Conservation (phyloP, 2,113 vertebrate genomes). For the Aphyosemion australe region DNA sequence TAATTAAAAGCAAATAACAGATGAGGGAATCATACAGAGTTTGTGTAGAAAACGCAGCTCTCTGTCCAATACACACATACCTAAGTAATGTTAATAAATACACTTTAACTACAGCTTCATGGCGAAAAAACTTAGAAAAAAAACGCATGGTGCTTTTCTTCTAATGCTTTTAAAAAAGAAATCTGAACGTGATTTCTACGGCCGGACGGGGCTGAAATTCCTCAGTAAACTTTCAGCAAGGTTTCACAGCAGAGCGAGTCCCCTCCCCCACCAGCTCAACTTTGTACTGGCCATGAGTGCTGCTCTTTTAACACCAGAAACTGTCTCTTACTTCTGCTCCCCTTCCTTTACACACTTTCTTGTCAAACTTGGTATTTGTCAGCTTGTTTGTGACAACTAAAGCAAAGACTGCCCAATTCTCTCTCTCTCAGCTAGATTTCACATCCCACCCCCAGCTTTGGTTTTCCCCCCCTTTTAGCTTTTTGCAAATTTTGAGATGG, state of each 20-base stretch:
- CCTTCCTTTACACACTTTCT: constrained; percentile 18
- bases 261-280: constrained; percentile 50
- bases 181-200: constrained; percentile 25
- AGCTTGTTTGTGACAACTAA: constrained; percentile 72
- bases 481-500: constrained; percentile 32
- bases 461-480: not conserved
- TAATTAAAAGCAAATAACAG: no score
- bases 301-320: constrained; percentile 50
- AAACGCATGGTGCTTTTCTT: no score
- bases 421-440: constrained; percentile 54
- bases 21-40: no score
- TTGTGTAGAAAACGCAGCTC: no score
- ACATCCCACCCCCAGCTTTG: constrained; percentile 32
- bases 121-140: no score
- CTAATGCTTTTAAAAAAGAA: not conserved
- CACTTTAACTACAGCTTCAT: no score
- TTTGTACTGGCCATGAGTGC: no score
- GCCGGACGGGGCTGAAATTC: constrained; percentile 62
- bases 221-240: constrained; percentile 46
- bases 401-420: constrained; percentile 41
- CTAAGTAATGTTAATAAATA: no score
- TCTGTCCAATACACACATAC: no score
- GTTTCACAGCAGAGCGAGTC: constrained; percentile 42
- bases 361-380: constrained; percentile 73
- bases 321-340: constrained; percentile 12